phyloP scores from a whole-genome alignment of 2,888 invertebrate species.

The Neoitamus cyanurus region DNA sequence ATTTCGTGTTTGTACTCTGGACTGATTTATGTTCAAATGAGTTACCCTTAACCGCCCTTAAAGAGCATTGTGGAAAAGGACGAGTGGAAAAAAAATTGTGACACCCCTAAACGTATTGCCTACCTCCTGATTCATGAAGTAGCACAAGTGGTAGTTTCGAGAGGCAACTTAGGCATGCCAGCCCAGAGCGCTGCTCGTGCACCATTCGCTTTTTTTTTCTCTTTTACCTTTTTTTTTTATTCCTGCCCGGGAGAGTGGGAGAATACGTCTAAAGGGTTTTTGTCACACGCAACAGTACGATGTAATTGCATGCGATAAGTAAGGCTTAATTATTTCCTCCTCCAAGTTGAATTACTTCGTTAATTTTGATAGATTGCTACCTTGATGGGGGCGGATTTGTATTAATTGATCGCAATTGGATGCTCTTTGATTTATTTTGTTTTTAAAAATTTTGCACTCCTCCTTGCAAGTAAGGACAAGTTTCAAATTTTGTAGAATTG shows the following conservation, averaged over 20 bases:
- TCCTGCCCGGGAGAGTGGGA: not conserved
- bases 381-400: not conserved
- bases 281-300: slow-evolving; percentile 21
- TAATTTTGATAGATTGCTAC: slow-evolving; percentile 8
- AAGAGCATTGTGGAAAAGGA: slow-evolving; percentile 23
- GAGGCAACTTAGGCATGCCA: not conserved
- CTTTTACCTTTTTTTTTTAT: not conserved
- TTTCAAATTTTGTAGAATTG: not conserved
- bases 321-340: slow-evolving; percentile 14
- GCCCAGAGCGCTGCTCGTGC: not conserved
- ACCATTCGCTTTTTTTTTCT: not conserved
- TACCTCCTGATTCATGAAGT: slow-evolving; percentile 7
- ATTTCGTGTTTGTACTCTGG: not conserved
- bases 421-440: not conserved
- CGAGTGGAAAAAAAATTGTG: slow-evolving; percentile 31
- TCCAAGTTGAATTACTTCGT: slow-evolving; percentile 10
- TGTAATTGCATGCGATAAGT: slow-evolving; percentile 21
- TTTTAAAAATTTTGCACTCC: not conserved
- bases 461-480: not conserved
- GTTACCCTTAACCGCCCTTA: slow-evolving; percentile 41
- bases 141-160: not conserved
- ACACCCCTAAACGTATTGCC: slow-evolving; percentile 13
- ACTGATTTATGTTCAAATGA: slow-evolving; percentile 40
- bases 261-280: not conserved
- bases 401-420: not conserved